A percentile compares a stretch with the other conserved stretches of the same genome.
Evolutionary conservation across 2,797 vertebrate genomes (phyloP).

Genomic region (Helicolenus hilgendorfi): DNA sequence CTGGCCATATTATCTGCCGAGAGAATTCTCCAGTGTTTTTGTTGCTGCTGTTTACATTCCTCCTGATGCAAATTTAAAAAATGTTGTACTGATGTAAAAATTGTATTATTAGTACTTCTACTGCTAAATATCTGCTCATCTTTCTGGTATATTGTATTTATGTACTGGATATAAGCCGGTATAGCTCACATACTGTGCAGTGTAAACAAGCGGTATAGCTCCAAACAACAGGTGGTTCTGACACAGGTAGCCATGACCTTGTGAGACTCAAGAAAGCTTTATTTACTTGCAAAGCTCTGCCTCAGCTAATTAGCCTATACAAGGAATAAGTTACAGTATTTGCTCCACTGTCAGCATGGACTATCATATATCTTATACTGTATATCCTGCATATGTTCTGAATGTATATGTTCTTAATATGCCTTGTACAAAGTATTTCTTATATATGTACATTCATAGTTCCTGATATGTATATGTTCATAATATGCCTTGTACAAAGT

Average conservation of each 20-base stretch:
- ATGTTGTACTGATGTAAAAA: too few relatives aligned
- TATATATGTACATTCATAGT: too few relatives aligned
- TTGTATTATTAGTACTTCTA: not conserved
- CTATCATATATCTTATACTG: too few relatives aligned
- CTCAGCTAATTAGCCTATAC: not conserved
- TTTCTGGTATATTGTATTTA: not conserved
- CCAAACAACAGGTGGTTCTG: slow-evolving; percentile 60
- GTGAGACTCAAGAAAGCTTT: slow-evolving; percentile 2
- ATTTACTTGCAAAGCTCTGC: slow-evolving; percentile 19
- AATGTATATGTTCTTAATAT: too few relatives aligned
- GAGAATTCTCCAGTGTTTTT: not conserved
- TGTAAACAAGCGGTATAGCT: slow-evolving; percentile 7
- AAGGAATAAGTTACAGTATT: not conserved
- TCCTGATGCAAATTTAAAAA: not conserved
- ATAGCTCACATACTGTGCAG: not conserved
- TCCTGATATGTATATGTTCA: too few relatives aligned
- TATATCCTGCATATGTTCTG: too few relatives aligned
- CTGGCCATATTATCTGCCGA: not conserved
- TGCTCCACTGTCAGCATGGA: not conserved
- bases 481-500: too few relatives aligned
- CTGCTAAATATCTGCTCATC: not conserved
- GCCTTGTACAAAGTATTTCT: too few relatives aligned
- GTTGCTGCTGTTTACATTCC: not conserved
- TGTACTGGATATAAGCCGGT: not conserved
- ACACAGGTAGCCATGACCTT: slow-evolving; percentile 39